Evolutionary conservation across 35 echinoderm and acorn worm genomes (phyloP).

Genomic region (Eucidaris tribuloides): DNA sequence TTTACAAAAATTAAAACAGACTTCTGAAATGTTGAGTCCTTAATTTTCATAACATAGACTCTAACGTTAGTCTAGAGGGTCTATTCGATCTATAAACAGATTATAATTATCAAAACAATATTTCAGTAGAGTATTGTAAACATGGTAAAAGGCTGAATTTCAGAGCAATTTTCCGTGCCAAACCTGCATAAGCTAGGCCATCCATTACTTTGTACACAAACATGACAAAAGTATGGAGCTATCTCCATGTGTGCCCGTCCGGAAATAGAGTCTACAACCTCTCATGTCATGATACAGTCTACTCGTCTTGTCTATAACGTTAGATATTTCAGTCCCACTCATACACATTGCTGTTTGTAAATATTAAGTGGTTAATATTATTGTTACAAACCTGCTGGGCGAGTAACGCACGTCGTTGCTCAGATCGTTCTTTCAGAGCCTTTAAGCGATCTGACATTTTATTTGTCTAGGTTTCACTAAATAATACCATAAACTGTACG

Average conservation of each 20-base stretch:
- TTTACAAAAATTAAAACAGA: too few relatives aligned
- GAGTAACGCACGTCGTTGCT: constrained; percentile 22
- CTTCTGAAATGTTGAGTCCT: too few relatives aligned
- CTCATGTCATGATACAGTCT: neutral
- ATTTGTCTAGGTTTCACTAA: too few relatives aligned
- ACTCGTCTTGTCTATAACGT: neutral
- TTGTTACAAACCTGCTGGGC: constrained; percentile 21
- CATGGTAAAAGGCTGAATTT: too few relatives aligned
- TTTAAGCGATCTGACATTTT: constrained; percentile 44
- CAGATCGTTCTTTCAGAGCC: constrained; percentile 24
- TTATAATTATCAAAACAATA: too few relatives aligned
- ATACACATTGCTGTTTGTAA: neutral
- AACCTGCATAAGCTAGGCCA: too few relatives aligned
- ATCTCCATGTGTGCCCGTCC: neutral
- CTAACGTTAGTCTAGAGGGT: too few relatives aligned
- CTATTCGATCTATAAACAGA: too few relatives aligned
- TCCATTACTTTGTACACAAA: neutral
- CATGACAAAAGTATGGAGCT: neutral
- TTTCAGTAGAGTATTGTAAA: too few relatives aligned
- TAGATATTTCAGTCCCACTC: neutral
- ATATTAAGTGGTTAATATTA: neutral
- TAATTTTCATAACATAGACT: too few relatives aligned
- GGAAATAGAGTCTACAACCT: neutral
- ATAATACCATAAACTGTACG: too few relatives aligned
- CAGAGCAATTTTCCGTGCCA: too few relatives aligned